A percentile compares a stretch with the other conserved stretches of the same genome.
Evolutionary conservation across 2,113 vertebrate species (phyloP).

Genomic region (Riparia riparia): DNA sequence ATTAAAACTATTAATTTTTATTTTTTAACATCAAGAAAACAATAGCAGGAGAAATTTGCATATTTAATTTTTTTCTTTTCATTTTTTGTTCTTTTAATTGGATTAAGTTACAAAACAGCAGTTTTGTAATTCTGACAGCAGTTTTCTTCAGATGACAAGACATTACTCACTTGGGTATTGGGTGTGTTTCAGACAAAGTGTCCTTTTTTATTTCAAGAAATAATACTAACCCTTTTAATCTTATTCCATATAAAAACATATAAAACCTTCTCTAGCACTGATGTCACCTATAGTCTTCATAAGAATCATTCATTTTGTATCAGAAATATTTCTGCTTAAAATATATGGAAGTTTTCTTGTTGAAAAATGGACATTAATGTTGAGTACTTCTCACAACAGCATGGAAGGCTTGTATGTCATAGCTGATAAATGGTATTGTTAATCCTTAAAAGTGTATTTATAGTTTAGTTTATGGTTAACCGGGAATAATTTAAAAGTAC

Average conservation of each 20-base stretch:
- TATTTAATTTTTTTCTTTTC: background rate
- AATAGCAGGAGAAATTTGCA: background rate
- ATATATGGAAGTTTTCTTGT: background rate
- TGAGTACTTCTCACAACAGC: background rate
- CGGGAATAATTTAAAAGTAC: background rate
- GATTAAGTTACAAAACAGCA: background rate
- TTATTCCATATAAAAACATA: background rate
- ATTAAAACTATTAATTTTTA: background rate
- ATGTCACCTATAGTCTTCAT: background rate
- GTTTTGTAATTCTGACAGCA: background rate
- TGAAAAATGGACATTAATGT: background rate
- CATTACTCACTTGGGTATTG: background rate
- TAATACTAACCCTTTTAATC: background rate
- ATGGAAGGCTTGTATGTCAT: background rate
- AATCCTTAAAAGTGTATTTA: conserved; percentile 29
- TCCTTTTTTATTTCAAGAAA: background rate
- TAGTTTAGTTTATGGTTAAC: conserved; percentile 34
- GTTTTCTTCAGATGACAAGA: background rate
- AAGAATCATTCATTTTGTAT: background rate
- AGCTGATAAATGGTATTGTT: background rate
- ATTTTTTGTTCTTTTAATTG: background rate
- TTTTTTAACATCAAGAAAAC: background rate
- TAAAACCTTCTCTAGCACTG: background rate
- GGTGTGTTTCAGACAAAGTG: background rate
- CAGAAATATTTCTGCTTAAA: background rate